These are phyloP conservation scores for Danio kyathit DNA, from an alignment of 2,797 vertebrate genomes.

Conservation along the genomic window DNA sequence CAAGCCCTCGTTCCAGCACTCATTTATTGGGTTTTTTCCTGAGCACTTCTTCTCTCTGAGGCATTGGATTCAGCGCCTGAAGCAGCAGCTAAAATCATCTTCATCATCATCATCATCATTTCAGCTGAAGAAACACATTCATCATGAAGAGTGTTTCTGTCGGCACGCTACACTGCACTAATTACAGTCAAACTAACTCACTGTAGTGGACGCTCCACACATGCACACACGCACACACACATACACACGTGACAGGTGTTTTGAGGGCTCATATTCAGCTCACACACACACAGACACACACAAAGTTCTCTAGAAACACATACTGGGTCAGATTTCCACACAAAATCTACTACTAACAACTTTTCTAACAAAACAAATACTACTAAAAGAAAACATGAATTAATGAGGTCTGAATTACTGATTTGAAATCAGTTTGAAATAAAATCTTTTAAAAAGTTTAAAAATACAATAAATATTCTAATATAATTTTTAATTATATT, in stretches of 20 bases:
- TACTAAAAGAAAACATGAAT: background rate
- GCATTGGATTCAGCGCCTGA: background rate
- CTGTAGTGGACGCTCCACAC: too few relatives aligned
- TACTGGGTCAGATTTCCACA: background rate
- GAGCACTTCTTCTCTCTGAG: background rate
- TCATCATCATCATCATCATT: constrained; percentile 8
- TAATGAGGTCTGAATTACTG: too few relatives aligned
- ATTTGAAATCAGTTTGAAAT: too few relatives aligned
- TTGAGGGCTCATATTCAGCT: background rate
- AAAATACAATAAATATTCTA: background rate
- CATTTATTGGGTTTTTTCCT: background rate
- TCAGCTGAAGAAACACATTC: constrained; percentile 15
- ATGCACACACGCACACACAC: too few relatives aligned
- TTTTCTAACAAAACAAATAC: too few relatives aligned
- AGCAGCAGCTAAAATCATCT: background rate
- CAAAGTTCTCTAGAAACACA: too few relatives aligned
- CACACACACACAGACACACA: background rate
- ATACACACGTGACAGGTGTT: background rate
- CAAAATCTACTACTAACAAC: too few relatives aligned
- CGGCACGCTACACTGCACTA: background rate
- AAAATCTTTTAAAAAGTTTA: too few relatives aligned
- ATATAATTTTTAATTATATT: too few relatives aligned
- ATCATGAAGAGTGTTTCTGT: background rate
- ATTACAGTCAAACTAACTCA: constrained; percentile 19
- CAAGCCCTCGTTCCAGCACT: background rate